Evolutionary conservation across 2,888 invertebrate species (phyloP), one percentile per base, ranked within the genome.

Genomic region (Dexiosoma caninum): DNA sequence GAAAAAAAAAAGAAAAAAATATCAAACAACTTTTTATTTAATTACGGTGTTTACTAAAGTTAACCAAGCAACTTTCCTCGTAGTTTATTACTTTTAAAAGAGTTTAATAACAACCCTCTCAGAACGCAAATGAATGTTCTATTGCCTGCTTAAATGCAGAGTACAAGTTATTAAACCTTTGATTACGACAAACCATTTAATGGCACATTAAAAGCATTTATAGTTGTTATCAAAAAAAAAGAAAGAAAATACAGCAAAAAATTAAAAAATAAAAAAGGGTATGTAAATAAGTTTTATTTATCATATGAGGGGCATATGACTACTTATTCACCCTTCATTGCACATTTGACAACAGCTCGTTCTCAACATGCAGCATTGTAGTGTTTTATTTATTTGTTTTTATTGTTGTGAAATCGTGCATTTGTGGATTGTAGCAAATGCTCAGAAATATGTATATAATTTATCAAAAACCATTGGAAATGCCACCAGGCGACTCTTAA

Each of bases 171-270:
- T 14, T 40, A 67, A 72, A 32, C 72, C 67, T 51, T 74, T 72
- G 49, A 78, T 78, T 62, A 66, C 64, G 35, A 53, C 70, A 70
- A 70, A 53, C 64, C 55, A 78, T 74, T 78, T 69, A 78, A 74
- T 78, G 71, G n/a, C 42, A 64, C 7, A 59, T 69, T 75, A 66
- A 75, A 70, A 66, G 27, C 62, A 74, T 69, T 79, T 74, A 74
- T 51, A 62, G 23, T 14, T 62, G 57, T 55, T 21, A 46, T 9
- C 49, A 37, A 49, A 37, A 10, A 12, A 5, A 37, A 46, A 32
- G 2, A 0, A 14, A 51, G n/a, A n/a, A n/a, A n/a, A n/a, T n/a
- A n/a, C n/a, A n/a, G n/a, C n/a, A 19, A 14, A 35, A 72, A 42
- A 27, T 32, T 5, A 5, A 27, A 5, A 27, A 27, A 27, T 27